A percentile compares a stretch with the other conserved stretches of the same genome.
phyloP scores from a whole-genome alignment of 2,797 vertebrate species.

The Myotis findleyi region DNA sequence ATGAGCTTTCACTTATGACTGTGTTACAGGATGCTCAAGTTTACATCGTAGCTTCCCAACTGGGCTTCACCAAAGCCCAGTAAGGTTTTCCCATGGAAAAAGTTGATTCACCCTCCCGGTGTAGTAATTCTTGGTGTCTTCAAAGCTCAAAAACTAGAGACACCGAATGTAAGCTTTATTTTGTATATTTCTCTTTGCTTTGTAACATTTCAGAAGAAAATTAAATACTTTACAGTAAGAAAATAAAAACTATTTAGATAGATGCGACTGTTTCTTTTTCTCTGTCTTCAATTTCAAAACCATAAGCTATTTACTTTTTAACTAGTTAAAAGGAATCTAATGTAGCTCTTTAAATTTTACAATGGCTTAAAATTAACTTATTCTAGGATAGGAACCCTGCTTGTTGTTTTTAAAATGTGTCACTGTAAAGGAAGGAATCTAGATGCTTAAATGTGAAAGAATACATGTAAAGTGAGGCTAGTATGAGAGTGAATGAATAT shows the following conservation, averaged over 20 bases:
- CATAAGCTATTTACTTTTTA: constrained; percentile 66
- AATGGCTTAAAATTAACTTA: constrained; percentile 58
- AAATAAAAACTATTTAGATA: constrained; percentile 73
- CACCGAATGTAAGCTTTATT: constrained; percentile 55
- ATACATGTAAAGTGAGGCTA: not conserved
- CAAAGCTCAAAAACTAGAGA: not conserved
- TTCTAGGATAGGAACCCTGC: constrained; percentile 43
- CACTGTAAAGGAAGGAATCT: not conserved
- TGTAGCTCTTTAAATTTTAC: not conserved
- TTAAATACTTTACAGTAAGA: constrained; percentile 68
- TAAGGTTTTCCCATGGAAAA: not conserved
- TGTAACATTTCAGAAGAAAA: constrained; percentile 66
- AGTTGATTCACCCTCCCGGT: constrained; percentile 40
- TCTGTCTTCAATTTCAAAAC: constrained; percentile 63
- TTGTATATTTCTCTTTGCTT: constrained; percentile 25
- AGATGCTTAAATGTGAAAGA: not conserved
- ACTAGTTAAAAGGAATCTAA: constrained; percentile 56
- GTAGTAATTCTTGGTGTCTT: constrained; percentile 40
- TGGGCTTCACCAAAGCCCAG: not conserved
- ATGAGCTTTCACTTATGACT: constrained; percentile 29
- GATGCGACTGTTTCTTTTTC: constrained; percentile 48
- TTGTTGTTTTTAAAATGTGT: constrained; percentile 22
- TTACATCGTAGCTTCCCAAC: constrained; percentile 32
- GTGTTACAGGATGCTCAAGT: not conserved
- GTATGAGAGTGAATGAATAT: not conserved